These are phyloP conservation scores for Ataeniobius toweri DNA, from an alignment of 2,797 vertebrate genomes.

Conservation along the genomic window DNA sequence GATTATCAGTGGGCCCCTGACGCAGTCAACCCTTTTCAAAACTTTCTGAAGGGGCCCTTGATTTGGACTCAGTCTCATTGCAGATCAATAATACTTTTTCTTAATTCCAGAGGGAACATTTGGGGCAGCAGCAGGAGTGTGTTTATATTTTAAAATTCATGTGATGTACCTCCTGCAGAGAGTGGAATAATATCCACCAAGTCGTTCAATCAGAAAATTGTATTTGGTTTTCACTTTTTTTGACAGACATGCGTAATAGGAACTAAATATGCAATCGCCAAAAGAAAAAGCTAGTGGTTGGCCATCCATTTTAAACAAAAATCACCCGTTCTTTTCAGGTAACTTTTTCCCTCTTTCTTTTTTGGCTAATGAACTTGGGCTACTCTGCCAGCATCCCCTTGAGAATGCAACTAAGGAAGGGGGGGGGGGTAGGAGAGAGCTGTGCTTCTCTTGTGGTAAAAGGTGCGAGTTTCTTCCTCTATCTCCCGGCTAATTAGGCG, in stretches of 20 bases:
- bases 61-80: conserved; percentile 27
- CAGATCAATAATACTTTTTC: conserved; percentile 54
- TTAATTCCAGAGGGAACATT: conserved; percentile 59
- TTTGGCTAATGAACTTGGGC: conserved; percentile 85
- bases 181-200: conserved; percentile 66
- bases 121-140: conserved; percentile 57
- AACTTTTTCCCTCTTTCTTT: conserved; percentile 70
- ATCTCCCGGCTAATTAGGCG: conserved; percentile 85
- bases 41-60: conserved; percentile 4
- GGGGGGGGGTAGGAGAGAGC: not conserved
- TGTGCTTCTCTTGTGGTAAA: conserved; percentile 80
- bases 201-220: conserved; percentile 75
- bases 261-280: conserved; percentile 71
- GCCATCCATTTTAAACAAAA: conserved; percentile 69
- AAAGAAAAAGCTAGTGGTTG: conserved; percentile 37
- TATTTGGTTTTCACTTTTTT: conserved; percentile 67
- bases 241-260: conserved; percentile 83
- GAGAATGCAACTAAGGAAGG: conserved; percentile 64
- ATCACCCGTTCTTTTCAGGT: conserved; percentile 80
- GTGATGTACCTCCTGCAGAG: conserved; percentile 53
- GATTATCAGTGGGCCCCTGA: not conserved
- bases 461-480: conserved; percentile 84
- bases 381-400: conserved; percentile 80
- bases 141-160: conserved; percentile 74
- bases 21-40: not conserved